phyloP scores from a whole-genome alignment of 2,113 vertebrate species.

The Tragelaphus strepsiceros region DNA sequence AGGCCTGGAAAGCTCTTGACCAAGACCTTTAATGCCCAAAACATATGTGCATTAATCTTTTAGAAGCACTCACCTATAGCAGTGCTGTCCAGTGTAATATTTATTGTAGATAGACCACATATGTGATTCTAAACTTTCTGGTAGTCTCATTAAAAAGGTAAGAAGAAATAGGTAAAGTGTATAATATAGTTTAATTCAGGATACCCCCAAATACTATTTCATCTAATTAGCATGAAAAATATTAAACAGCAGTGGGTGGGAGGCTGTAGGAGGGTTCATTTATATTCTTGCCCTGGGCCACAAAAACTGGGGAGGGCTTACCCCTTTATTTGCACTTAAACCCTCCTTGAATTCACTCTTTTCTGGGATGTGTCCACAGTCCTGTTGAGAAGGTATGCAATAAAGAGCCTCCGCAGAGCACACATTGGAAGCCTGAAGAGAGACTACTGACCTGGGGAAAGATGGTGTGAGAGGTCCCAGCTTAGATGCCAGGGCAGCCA shows the following conservation, averaged over 20 bases:
- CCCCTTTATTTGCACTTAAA: neutral
- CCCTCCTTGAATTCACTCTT: neutral
- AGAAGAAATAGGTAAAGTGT: neutral
- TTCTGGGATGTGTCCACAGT: neutral
- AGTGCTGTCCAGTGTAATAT: neutral
- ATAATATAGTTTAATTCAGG: neutral
- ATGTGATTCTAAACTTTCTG: neutral
- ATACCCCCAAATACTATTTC: neutral
- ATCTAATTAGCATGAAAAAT: neutral
- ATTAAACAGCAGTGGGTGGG: accelerated
- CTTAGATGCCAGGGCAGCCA: neutral
- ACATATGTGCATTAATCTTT: neutral
- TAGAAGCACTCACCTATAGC: neutral
- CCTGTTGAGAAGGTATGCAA: neutral
- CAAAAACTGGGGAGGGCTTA: neutral
- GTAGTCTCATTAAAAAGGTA: neutral
- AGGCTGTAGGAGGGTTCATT: neutral
- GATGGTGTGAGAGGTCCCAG: neutral
- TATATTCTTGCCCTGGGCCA: neutral
- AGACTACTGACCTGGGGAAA: neutral
- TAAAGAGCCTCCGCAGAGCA: neutral
- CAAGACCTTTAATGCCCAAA: neutral
- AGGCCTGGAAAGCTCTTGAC: neutral
- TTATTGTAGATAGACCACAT: neutral
- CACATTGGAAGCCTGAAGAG: neutral